Evolutionary conservation across 1,140 invertebrate genomes (phyloP).

Genomic region (Lordiphosa mommai): DNA sequence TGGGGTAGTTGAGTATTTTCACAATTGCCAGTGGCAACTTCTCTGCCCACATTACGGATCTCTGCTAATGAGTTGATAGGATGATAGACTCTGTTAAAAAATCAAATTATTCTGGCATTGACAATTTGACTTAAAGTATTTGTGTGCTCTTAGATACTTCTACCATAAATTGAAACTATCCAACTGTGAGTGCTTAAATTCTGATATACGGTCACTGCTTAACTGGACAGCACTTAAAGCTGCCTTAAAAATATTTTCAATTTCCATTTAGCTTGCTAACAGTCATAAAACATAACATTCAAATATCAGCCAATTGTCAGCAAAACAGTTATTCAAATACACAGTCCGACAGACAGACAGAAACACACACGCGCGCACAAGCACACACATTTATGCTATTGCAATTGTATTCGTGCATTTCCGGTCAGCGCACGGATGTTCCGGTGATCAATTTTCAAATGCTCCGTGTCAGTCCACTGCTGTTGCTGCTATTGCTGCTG

Average conservation of each 20-base stretch:
- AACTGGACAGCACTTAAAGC: background rate
- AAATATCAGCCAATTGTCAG: conserved; percentile 43
- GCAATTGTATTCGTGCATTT: conserved; percentile 69
- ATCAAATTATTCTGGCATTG: too few species aligned
- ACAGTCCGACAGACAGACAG: conserved; percentile 10
- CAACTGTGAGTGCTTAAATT: too few species aligned
- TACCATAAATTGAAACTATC: too few species aligned
- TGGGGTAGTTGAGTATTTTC: too few species aligned
- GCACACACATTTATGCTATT: conserved; percentile 17
- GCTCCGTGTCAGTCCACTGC: conserved; percentile 68
- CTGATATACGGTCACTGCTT: background rate
- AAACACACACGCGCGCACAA: conserved; percentile 16
- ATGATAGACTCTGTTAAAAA: too few species aligned
- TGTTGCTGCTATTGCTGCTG: too few species aligned
- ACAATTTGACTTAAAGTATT: too few species aligned
- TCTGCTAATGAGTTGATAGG: too few species aligned
- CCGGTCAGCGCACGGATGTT: conserved; percentile 75
- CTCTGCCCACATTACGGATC: too few species aligned
- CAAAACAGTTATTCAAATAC: conserved; percentile 50
- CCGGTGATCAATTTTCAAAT: conserved; percentile 78
- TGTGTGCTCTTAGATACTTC: too few species aligned
- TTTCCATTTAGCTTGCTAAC: background rate
- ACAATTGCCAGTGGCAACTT: too few species aligned
- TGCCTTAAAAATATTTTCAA: background rate
- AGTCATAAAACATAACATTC: background rate